Evolutionary conservation across 2,113 vertebrate species (phyloP), one percentile per base, ranked within the genome.

Genomic region (Lepus timidus): DNA sequence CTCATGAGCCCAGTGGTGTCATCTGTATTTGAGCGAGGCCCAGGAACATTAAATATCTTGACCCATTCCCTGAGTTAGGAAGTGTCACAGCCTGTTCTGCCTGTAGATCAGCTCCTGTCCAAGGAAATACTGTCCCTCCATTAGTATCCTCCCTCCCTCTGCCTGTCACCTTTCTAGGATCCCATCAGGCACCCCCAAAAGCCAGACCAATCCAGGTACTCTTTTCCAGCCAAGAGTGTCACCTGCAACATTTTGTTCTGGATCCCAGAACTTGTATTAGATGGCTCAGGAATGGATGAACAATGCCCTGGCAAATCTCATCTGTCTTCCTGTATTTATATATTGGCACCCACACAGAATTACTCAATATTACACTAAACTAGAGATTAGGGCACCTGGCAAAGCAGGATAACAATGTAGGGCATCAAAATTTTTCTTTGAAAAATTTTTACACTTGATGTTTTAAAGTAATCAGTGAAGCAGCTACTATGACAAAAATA

Each of bases 281-380:
- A 29, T 13, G 16, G 4, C 6, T 19, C 27, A 25, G 49, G 39
- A 78, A 92, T 82, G 76, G 76, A 58, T 61, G 6, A 19, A 17
- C 20, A 81, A 79, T 0, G 27, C 76, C 33, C 44, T 81, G 81
- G 73, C 22, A 92, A 70, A n/a, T 22, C 27, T n/a, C 14, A 8
- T 68, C 55, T 83, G 22, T 29, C 85, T 96, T 88, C 19, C 58
- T 91, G 78, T 75, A 71, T 86, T 90, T 36, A 4, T 55, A 6
- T 64, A 10, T 91, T 94, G 95, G 79, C 36, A 83, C 25, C 25
- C 17, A 76, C 1, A 20, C 1, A 4, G 79, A 6, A 67, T 94
- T 83, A 52, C 33, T 71, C 31, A 71, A 7, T 31, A 49, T 16
- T 55, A 23, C 31, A 49, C 27, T 81, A 31, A 62, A 76, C 20